Conservation (phyloP, 2,113 vertebrate genomes). For the Xiphorhynchus elegans region DNA sequence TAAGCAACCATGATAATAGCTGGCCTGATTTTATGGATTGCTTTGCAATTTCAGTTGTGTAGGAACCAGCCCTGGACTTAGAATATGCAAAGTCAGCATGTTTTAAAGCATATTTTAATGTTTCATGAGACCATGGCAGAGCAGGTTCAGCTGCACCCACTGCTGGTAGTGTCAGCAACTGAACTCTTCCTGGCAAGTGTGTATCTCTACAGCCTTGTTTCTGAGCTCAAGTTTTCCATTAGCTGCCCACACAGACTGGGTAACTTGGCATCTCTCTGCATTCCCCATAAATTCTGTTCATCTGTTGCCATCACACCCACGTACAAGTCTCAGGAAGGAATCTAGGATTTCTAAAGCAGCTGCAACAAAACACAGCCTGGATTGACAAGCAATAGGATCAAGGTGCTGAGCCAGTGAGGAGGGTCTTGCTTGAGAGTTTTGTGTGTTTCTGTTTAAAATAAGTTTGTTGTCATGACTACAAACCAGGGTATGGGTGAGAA, state of each 20-base stretch:
- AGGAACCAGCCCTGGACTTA: background rate
- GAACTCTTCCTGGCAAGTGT: background rate
- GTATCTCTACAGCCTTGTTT: background rate
- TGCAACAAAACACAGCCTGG: slow-evolving; percentile 55
- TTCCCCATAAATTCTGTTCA: slow-evolving; percentile 59
- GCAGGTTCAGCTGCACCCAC: slow-evolving; percentile 48
- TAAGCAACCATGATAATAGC: background rate
- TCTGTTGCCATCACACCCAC: slow-evolving; percentile 65
- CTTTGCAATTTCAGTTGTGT: background rate
- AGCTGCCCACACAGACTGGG: slow-evolving; percentile 52
- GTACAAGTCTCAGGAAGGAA: slow-evolving; percentile 3
- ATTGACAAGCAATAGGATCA: slow-evolving; percentile 19
- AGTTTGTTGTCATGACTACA: slow-evolving; percentile 59
- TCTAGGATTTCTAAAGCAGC: slow-evolving; percentile 54
- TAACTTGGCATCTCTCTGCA: slow-evolving; percentile 58
- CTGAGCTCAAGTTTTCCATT: slow-evolving; percentile 51
- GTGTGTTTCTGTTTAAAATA: slow-evolving; percentile 40
- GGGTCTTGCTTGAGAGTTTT: slow-evolving; percentile 1
- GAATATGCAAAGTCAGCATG: background rate
- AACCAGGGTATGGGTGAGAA: background rate
- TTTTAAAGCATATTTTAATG: background rate
- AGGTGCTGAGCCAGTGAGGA: slow-evolving; percentile 1
- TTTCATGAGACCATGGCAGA: background rate
- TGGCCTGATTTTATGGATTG: background rate
- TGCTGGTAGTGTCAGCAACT: slow-evolving; percentile 22